These are phyloP conservation scores for Temnothorax ravouxi DNA, from an alignment of 2,888 invertebrate species.

Conservation along the genomic window DNA sequence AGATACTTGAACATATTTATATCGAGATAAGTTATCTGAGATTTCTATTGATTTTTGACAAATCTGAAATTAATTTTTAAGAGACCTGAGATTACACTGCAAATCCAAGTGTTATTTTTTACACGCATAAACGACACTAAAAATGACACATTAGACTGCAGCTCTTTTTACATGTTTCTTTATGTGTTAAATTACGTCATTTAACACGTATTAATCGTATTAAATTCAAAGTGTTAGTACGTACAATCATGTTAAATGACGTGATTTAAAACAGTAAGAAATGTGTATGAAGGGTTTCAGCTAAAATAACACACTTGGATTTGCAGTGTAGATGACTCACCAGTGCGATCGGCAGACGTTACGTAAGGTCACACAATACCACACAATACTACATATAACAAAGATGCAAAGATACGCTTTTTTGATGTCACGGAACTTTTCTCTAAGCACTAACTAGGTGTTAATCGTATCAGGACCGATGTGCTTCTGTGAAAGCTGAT, in stretches of 20 bases:
- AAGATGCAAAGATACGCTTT: not conserved
- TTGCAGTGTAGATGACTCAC: not conserved
- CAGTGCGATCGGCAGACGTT: not conserved
- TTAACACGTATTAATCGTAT: too few species aligned
- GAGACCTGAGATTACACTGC: not conserved
- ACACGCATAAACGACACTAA: too few species aligned
- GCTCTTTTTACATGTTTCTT: too few species aligned
- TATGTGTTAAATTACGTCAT: too few species aligned
- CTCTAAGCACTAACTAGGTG: not conserved
- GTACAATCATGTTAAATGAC: too few species aligned
- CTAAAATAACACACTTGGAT: too few species aligned
- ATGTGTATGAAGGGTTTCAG: too few species aligned
- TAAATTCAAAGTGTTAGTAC: too few species aligned
- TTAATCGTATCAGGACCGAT: conserved; percentile 10
- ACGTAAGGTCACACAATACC: not conserved
- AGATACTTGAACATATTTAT: not conserved
- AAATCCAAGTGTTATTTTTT: too few species aligned
- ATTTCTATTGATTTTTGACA: not conserved
- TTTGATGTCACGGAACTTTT: not conserved
- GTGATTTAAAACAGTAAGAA: too few species aligned
- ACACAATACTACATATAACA: not conserved
- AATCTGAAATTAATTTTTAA: not conserved
- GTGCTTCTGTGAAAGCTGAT: conserved; percentile 43
- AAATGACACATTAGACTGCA: too few species aligned
- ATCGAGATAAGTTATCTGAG: not conserved